A percentile compares a stretch with the other conserved stretches of the same genome.
phyloP scores from a whole-genome alignment of 2,113 vertebrate species.

The Rhinopomastus cyanomelas region DNA sequence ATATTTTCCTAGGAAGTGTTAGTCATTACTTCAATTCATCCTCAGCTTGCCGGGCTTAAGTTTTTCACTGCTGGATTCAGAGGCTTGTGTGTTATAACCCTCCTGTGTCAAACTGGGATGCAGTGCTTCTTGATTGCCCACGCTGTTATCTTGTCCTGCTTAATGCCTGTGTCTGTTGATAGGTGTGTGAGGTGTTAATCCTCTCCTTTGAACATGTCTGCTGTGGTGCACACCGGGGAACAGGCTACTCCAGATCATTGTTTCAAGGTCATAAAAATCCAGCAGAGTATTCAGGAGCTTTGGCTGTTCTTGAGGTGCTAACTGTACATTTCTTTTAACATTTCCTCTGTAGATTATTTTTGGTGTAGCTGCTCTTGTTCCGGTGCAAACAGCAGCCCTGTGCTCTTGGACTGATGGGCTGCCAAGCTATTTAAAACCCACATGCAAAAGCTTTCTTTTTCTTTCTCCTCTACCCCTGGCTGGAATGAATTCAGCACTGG shows the following conservation, averaged over 20 bases:
- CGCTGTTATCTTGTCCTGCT: slow-evolving; percentile 67
- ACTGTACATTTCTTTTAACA: background rate
- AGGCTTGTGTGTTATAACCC: slow-evolving; percentile 58
- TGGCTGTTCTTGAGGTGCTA: background rate
- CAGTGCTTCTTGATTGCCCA: slow-evolving; percentile 60
- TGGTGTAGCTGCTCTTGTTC: background rate
- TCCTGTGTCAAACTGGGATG: slow-evolving; percentile 56
- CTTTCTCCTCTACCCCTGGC: background rate
- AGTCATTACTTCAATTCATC: slow-evolving; percentile 65
- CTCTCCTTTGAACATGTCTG: slow-evolving; percentile 43
- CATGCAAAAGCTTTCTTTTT: background rate
- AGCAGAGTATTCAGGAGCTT: slow-evolving; percentile 5
- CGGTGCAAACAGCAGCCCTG: background rate
- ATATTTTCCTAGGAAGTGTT: slow-evolving; percentile 50
- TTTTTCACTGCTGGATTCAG: slow-evolving; percentile 62
- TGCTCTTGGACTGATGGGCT: background rate
- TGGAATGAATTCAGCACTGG: background rate
- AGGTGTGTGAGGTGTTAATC: slow-evolving; percentile 73
- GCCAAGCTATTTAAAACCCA: background rate
- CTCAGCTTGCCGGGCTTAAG: slow-evolving; percentile 62
- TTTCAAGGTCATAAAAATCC: slow-evolving; percentile 62
- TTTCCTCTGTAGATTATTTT: background rate
- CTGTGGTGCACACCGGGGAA: slow-evolving; percentile 16
- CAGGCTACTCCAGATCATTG: slow-evolving; percentile 17
- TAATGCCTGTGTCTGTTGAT: slow-evolving; percentile 67